These are phyloP conservation scores for Hormaphis cornu DNA, from an alignment of 1,140 invertebrate species.

Conservation along the genomic window DNA sequence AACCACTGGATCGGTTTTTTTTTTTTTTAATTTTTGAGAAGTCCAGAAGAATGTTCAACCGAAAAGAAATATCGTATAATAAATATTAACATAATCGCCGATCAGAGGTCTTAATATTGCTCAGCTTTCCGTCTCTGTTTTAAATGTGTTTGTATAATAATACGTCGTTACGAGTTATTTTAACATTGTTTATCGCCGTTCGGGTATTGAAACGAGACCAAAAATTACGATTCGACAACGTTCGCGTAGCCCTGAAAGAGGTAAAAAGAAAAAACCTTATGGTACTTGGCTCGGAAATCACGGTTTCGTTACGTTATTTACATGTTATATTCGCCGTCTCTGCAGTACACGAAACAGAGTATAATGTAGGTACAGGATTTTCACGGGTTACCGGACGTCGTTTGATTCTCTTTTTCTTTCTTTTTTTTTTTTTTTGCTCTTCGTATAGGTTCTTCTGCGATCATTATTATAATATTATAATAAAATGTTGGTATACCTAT, in stretches of 20 bases:
- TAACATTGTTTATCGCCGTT: not conserved
- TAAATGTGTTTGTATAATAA: not conserved
- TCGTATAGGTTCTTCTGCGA: not conserved
- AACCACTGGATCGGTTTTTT: conserved; percentile 14
- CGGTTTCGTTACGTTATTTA: not conserved
- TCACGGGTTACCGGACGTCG: not conserved
- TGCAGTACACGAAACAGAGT: not conserved
- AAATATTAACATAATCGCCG: not conserved
- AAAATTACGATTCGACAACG: not conserved
- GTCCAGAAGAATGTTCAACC: not conserved
- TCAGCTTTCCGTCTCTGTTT: not conserved
- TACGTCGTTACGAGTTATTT: not conserved
- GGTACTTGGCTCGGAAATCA: not conserved
- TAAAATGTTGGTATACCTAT: too few species aligned
- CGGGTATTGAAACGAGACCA: not conserved
- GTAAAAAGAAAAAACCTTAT: not conserved
- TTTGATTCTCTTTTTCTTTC: too few species aligned
- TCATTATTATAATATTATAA: too few species aligned
- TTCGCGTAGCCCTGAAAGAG: not conserved
- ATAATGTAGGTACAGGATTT: not conserved
- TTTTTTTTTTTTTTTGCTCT: too few species aligned
- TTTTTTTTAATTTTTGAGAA: not conserved
- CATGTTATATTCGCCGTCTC: not conserved
- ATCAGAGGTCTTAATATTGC: not conserved
- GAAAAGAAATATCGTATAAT: not conserved